Base-by-base conservation (phyloP, 2,888 invertebrate genomes). In the Encarsia formosa region DNA sequence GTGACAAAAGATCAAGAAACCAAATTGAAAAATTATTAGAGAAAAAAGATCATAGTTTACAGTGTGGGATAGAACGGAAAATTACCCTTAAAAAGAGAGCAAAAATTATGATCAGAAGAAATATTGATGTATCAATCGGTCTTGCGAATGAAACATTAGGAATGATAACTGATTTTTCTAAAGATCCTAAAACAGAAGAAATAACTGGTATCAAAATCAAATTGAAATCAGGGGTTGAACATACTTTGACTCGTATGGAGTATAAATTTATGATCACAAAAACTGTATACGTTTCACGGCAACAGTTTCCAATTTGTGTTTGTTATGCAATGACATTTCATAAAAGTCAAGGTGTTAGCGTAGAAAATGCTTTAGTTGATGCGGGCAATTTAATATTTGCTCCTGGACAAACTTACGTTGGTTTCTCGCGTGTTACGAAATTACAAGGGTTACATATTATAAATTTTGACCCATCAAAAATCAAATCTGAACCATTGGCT, bases 141-240 rank as follows among this genome's bases (percentile, higher is more conserved):
- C 45, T 65, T 18, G 62, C 64, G 0, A 65, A 65, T 56, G 64
- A 64, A 29, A 45, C 64, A 5, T 61, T 64, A 11, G 61, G 59
- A 20, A 56, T 19, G 5, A 46, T 64, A 8, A 38, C 40, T 46
- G 49, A 52, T 9, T 46, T 64, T 15, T 32, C 42, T 8, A 19
- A 22, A 20, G 23, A 39, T 19, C n/a, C n/a, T n/a, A 11, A 39
- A 8, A 16, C 5, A 5, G 16, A 39, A 16, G 13, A 16, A 11
- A 31, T 18, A 4, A 19, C 26, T 15, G 9, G 18, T 29, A 19
- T 29, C n/a, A 43, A 29, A 31, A 13, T 16, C 19, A 6, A 19
- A 6, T 20, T 39, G n/a, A 39, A 5, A 19, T 8, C 8, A 6
- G 23, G 23, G 11, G 5, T 9, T 11, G 39, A 39, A n/a, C 19